Base-by-base conservation (phyloP, 2,797 vertebrate species). In the Danio aesculapii region DNA sequence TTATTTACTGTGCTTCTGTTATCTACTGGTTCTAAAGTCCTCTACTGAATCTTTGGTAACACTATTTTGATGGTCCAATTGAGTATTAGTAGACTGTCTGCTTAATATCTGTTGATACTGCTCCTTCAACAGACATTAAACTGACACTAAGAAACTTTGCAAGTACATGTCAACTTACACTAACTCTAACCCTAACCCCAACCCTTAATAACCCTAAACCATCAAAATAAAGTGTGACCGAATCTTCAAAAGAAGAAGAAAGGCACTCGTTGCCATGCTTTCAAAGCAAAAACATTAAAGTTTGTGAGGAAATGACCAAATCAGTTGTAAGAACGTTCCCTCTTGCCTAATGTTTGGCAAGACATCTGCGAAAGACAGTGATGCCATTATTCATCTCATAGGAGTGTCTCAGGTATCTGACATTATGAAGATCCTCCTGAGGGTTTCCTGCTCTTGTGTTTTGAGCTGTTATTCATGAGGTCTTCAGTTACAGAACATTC, bases 271-370 rank as follows among this genome's bases (percentile, higher is more conserved):
- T 57, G 39, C 39, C 17, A 66, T 55, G 39, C 8, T 17, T 66
- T 57, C 41, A n/a, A 19, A 6, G 30, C 30, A 53, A 55, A 72
- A 76, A 11, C 4, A 6, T 30, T 3, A 30, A 30, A 30, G 14
- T 74, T 30, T 41, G 6, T 17, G 6, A 62, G 50, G 19, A 11
- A 62, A 62, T 77, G 41, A 66, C 50, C 55, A 55, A 76, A 55
- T 19, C 16, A 12, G 10, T 59, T 8, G 21, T 30, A 1, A 74
- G 8, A 61, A 39, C 39, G 55, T 55, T 6, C 0, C 44, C 2
- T n/a, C 39, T 72, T 72, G 52, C 53, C 57, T 72, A 44, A 72
- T 58, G 12, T 11, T 11, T 74, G 13, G 30, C 44, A 49, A 59
- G 6, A 30, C 44, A n/a, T n/a, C 57, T 16, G 19, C 50, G 57